Conservation (phyloP, 2,888 invertebrate genomes). For the Epinotia bilunana region DNA sequence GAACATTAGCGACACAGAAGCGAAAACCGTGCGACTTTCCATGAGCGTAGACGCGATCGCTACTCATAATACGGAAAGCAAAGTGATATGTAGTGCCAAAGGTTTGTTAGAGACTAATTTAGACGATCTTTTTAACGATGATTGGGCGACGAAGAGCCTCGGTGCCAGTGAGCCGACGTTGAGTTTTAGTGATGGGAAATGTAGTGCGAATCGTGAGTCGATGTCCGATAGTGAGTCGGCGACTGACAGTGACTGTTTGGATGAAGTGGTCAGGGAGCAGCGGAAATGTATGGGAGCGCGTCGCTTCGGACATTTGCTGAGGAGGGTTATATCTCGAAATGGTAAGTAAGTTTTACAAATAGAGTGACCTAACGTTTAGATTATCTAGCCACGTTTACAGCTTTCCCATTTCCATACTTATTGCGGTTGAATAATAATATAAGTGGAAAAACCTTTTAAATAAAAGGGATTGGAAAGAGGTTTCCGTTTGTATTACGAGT, state of each 20-base stretch:
- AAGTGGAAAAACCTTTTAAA: too few species aligned
- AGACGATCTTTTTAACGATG: conserved; percentile 78
- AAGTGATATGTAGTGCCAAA: conserved; percentile 84
- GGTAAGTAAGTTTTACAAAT: conserved; percentile 71
- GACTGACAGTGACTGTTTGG: conserved; percentile 76
- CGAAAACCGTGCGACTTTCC: conserved; percentile 65
- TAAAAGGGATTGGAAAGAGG: not conserved
- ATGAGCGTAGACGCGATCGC: conserved; percentile 76
- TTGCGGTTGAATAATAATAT: too few species aligned
- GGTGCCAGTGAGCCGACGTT: conserved; percentile 79
- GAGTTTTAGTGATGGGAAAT: conserved; percentile 64
- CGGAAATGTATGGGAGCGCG: conserved; percentile 79
- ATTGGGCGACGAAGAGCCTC: conserved; percentile 71
- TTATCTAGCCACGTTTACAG: too few species aligned
- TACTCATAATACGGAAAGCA: conserved; percentile 70
- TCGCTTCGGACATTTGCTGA: conserved; percentile 74
- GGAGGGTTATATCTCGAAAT: conserved; percentile 79
- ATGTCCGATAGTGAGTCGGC: conserved; percentile 60
- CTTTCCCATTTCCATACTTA: too few species aligned
- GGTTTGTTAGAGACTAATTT: conserved; percentile 83
- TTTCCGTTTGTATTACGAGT: not conserved
- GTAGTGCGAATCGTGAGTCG: conserved; percentile 68
- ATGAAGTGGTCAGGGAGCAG: conserved; percentile 74
- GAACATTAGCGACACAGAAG: conserved; percentile 62
- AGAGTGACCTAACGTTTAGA: too few species aligned